These are phyloP conservation scores for Passer montanus DNA, from an alignment of 2,113 vertebrate species.

Conservation along the genomic window DNA sequence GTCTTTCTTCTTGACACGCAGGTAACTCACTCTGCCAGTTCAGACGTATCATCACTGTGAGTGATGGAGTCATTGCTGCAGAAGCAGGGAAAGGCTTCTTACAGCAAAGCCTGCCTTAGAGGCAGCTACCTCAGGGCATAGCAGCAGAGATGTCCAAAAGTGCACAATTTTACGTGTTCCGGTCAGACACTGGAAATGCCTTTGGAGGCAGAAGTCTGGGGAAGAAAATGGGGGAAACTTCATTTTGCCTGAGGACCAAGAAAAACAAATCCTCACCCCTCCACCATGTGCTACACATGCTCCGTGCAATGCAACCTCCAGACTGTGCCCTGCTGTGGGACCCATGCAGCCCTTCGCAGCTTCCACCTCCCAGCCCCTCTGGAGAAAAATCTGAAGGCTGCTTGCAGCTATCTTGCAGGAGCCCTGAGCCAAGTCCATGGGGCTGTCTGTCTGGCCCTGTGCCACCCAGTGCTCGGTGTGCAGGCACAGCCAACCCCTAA, in stretches of 20 bases:
- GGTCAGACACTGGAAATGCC: not conserved
- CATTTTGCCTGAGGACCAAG: not conserved
- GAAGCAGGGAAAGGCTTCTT: not conserved
- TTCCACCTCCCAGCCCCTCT: not conserved
- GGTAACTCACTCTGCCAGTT: slow-evolving; percentile 46
- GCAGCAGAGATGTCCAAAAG: fast-evolving
- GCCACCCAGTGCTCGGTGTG: fast-evolving
- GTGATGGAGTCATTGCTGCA: not conserved
- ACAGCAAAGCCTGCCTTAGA: not conserved
- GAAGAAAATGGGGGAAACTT: not conserved
- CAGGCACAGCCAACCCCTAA: not conserved
- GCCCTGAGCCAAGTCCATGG: not conserved
- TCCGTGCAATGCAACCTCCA: not conserved
- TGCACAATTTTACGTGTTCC: not conserved
- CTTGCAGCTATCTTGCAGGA: not conserved
- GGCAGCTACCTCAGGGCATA: not conserved
- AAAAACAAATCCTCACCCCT: not conserved
- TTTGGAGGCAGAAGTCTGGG: not conserved
- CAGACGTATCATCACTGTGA: not conserved
- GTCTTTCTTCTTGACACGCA: slow-evolving; percentile 46
- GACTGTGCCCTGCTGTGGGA: fast-evolving
- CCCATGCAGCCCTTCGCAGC: not conserved
- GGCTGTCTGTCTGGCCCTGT: not conserved
- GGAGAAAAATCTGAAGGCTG: not conserved
- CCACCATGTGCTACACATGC: fast-evolving